Percentiles rank a stretch among this genome's conserved stretches.
Evolutionary conservation across 2,797 vertebrate genomes (phyloP).

Genomic region (Liparis tanakae): DNA sequence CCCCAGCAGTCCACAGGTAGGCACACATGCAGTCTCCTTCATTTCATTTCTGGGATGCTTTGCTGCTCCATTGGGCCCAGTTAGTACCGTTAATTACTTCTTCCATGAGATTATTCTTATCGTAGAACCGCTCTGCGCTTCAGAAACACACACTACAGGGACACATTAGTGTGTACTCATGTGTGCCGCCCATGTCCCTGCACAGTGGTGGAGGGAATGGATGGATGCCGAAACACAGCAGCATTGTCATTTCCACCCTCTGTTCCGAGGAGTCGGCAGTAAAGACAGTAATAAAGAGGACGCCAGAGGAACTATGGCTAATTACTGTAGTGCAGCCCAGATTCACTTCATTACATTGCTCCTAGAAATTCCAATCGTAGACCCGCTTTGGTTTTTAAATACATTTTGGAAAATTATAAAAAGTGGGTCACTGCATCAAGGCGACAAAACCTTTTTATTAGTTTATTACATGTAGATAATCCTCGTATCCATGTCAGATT

Average conservation of each 20-base stretch:
- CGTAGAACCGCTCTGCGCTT: not conserved
- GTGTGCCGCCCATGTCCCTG: not conserved
- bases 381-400: not conserved
- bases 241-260: not conserved
- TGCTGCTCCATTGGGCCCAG: not conserved
- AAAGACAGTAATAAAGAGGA: not conserved
- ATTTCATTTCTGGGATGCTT: not conserved
- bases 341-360: not conserved
- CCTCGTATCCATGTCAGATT: not conserved
- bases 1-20: slow-evolving; percentile 56
- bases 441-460: not conserved
- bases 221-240: not conserved
- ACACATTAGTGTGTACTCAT: slow-evolving; percentile 1
- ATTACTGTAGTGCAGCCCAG: not conserved
- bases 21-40: not conserved
- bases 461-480: not conserved
- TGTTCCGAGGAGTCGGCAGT: not conserved
- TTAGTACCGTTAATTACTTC: slow-evolving; percentile 1
- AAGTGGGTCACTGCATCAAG: not conserved
- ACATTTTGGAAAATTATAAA: not conserved
- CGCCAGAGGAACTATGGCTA: not conserved
- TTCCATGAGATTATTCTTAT: not conserved
- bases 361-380: not conserved
- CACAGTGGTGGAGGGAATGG: slow-evolving; percentile 3
- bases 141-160: not conserved